These are phyloP conservation scores for Heteropelma amictum DNA, from an alignment of 2,888 invertebrate species.

Conservation along the genomic window DNA sequence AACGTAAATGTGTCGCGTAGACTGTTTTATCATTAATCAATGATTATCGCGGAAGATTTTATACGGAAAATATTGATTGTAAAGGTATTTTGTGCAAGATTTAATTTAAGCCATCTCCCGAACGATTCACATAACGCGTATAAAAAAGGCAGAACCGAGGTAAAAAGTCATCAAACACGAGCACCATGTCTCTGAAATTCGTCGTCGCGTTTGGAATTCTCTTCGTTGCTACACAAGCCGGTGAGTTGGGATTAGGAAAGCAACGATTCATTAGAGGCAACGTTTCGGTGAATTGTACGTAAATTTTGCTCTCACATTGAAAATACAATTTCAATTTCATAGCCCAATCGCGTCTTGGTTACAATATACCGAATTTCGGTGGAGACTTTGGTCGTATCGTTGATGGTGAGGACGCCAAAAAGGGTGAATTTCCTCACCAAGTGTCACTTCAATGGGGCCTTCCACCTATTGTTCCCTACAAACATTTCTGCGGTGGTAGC, in stretches of 20 bases:
- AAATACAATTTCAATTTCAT: too few relatives aligned
- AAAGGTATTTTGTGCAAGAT: too few relatives aligned
- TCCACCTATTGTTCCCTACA: constrained; percentile 48
- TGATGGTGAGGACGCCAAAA: constrained; percentile 69
- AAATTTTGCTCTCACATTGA: too few relatives aligned
- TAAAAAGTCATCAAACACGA: background rate
- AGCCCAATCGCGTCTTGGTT: constrained; percentile 51
- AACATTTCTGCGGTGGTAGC: constrained; percentile 78
- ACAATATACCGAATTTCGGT: constrained; percentile 35
- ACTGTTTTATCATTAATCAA: too few relatives aligned
- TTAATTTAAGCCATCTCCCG: too few relatives aligned
- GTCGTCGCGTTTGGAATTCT: constrained; percentile 49
- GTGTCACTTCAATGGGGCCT: constrained; percentile 76
- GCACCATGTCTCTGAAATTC: constrained; percentile 59
- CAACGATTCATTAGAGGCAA: too few relatives aligned
- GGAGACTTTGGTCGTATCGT: constrained; percentile 54
- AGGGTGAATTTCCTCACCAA: constrained; percentile 77
- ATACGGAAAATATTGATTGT: too few relatives aligned
- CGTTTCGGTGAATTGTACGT: too few relatives aligned
- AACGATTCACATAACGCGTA: background rate
- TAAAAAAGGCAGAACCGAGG: background rate
- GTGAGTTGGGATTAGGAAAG: too few relatives aligned
- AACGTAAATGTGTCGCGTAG: too few relatives aligned
- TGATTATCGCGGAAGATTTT: too few relatives aligned
- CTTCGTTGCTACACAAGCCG: constrained; percentile 53